Conservation (phyloP, 2,888 invertebrate species). For the Dugesia japonica region DNA sequence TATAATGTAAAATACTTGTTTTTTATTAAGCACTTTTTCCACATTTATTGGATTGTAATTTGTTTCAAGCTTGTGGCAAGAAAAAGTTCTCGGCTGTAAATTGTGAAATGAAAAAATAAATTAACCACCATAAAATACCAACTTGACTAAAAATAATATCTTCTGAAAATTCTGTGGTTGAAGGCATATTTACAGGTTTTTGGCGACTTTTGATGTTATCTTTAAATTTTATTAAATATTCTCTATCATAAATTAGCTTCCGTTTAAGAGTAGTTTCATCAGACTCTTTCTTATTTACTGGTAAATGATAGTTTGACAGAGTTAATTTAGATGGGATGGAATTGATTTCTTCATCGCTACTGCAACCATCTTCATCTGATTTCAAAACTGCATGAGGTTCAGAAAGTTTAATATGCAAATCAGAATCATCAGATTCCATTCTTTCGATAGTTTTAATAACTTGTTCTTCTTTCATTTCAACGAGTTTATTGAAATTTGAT, state of each 20-base stretch:
- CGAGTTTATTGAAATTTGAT: too few species aligned
- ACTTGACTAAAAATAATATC: neutral
- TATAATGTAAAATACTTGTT: too few species aligned
- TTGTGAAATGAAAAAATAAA: neutral
- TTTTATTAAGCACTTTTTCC: neutral
- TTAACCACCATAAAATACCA: neutral
- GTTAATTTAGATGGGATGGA: neutral
- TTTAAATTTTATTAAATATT: neutral
- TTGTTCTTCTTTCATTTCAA: too few species aligned
- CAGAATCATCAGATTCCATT: too few species aligned
- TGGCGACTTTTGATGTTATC: neutral
- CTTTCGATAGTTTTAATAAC: too few species aligned
- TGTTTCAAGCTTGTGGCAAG: neutral
- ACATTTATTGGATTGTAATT: neutral
- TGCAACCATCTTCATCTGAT: neutral
- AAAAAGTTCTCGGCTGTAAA: neutral
- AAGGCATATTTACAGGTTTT: neutral
- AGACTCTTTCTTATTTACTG: neutral
- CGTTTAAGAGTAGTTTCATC: neutral
- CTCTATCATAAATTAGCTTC: neutral
- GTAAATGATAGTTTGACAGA: neutral
- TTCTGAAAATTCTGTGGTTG: conserved; percentile 10
- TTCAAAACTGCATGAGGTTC: neutral
- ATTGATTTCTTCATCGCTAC: neutral
- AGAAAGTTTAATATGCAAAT: neutral